Conservation (phyloP, 1,140 invertebrate species). For the Diprion similis region DNA sequence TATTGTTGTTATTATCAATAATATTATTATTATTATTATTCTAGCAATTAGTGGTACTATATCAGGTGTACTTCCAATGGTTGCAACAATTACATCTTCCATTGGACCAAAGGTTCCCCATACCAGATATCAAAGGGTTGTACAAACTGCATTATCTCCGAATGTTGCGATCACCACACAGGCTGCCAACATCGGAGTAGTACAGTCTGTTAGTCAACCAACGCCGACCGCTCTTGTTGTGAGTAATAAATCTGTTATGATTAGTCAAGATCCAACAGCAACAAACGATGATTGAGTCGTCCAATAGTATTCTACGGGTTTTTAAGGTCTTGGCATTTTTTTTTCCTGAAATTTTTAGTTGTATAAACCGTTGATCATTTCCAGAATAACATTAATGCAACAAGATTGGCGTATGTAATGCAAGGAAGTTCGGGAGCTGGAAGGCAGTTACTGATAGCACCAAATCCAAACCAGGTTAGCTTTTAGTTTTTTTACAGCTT, state of each 20-base stretch:
- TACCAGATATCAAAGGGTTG: conserved; percentile 47
- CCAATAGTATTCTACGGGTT: conserved; percentile 11
- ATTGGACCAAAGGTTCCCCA: conserved; percentile 33
- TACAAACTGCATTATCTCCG: conserved; percentile 43
- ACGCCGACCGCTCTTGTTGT: conserved; percentile 53
- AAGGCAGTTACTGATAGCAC: conserved; percentile 50
- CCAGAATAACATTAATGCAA: conserved; percentile 52
- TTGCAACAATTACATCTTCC: neutral
- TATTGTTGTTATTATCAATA: too few relatives aligned
- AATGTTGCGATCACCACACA: conserved; percentile 40
- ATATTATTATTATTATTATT: too few relatives aligned
- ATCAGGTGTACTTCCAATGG: neutral
- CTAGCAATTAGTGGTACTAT: neutral
- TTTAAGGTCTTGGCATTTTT: conserved; percentile 17
- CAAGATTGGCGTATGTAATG: conserved; percentile 52
- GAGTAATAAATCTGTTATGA: conserved; percentile 23
- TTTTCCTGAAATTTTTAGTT: conserved; percentile 16
- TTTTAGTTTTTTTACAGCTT: conserved; percentile 9
- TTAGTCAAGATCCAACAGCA: conserved; percentile 11
- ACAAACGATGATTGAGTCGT: neutral
- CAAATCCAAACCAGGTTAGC: conserved; percentile 43
- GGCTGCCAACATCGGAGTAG: conserved; percentile 47
- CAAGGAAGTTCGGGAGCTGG: conserved; percentile 44
- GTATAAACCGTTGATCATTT: conserved; percentile 16
- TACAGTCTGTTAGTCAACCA: conserved; percentile 47